phyloP scores from a whole-genome alignment of 2,797 vertebrate species.

The Spatula versicolor region DNA sequence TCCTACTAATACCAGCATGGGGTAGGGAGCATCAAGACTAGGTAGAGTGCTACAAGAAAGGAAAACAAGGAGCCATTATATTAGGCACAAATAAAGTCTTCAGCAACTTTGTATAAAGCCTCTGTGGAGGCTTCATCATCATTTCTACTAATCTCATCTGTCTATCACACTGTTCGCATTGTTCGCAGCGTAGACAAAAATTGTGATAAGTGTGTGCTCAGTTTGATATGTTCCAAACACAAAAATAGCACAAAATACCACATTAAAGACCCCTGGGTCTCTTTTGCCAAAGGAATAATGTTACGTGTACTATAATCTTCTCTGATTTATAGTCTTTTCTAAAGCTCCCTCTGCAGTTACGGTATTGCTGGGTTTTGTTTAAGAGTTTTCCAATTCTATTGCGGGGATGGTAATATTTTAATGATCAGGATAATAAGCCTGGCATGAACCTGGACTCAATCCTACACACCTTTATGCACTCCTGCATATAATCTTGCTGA shows the following conservation, averaged over 20 bases:
- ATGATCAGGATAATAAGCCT: neutral
- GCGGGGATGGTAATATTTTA: neutral
- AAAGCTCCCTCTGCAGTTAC: neutral
- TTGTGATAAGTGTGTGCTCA: neutral
- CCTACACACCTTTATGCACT: neutral
- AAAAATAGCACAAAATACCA: neutral
- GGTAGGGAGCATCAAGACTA: constrained; percentile 84
- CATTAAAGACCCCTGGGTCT: neutral
- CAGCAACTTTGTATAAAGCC: neutral
- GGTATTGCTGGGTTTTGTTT: neutral
- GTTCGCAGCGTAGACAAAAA: rapidly evolving
- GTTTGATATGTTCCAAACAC: neutral
- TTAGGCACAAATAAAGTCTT: neutral
- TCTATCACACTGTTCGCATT: neutral
- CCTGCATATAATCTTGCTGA: neutral
- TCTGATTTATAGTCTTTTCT: neutral
- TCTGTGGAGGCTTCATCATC: neutral
- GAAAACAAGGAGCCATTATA: neutral
- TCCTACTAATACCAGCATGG: constrained; percentile 90
- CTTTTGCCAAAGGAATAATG: neutral
- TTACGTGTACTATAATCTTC: neutral
- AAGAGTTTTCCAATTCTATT: neutral
- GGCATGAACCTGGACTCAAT: neutral
- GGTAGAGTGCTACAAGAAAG: constrained; percentile 83
- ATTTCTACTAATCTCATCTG: neutral